Percentiles rank a stretch among this genome's conserved stretches.
These are phyloP conservation scores for Sinohyriopsis cumingii DNA, from an alignment of 2,888 invertebrate species.

Conservation along the genomic window DNA sequence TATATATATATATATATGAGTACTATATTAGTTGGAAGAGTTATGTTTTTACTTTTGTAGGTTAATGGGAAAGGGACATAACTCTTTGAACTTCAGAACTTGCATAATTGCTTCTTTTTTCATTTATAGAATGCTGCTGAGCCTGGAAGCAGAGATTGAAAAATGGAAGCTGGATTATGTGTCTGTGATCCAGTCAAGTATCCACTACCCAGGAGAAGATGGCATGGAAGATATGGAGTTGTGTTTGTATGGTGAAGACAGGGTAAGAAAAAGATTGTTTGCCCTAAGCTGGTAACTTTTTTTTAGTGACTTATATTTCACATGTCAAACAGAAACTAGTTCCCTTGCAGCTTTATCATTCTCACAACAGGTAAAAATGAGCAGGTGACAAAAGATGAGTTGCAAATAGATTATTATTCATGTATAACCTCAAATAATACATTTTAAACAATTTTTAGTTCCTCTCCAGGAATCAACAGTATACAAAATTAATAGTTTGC, in stretches of 20 bases:
- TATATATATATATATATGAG: no score
- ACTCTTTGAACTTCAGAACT: no score
- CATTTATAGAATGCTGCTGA: conserved; percentile 61
- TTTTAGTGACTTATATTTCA: neutral
- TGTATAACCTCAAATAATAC: no score
- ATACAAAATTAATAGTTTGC: no score
- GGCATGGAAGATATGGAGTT: conserved; percentile 73
- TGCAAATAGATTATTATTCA: no score
- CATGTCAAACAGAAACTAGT: neutral
- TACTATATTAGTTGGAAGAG: no score
- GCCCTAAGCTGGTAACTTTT: neutral
- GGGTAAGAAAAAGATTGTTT: conserved; percentile 59
- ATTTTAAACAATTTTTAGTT: no score
- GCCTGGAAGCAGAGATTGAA: conserved; percentile 70
- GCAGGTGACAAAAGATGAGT: no score
- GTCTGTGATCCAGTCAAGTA: conserved; percentile 73
- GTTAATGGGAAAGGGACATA: no score
- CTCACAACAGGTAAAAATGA: no score
- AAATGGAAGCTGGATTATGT: conserved; percentile 74
- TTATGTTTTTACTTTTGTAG: no score
- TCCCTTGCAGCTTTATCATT: neutral
- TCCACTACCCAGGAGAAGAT: conserved; percentile 73
- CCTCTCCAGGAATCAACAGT: no score
- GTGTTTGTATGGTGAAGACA: conserved; percentile 73
- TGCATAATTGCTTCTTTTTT: neutral